Evolutionary conservation across 2,888 invertebrate genomes (phyloP).

Genomic region (Pharmacophagus antenor): DNA sequence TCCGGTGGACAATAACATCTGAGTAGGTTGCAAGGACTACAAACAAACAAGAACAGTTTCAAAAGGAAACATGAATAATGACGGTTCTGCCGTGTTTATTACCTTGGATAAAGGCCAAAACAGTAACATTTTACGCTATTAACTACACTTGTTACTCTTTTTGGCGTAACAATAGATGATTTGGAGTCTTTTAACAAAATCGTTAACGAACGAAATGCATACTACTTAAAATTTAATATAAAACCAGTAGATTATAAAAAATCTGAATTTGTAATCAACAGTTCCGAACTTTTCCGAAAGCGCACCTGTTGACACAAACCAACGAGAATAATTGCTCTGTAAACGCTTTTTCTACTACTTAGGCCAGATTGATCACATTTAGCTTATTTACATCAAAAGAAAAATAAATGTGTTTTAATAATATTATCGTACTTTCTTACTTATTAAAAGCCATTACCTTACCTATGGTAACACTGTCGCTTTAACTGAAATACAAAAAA

Average conservation of each 20-base stretch:
- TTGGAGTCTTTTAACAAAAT: slow-evolving; percentile 6
- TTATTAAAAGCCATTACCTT: too few relatives aligned
- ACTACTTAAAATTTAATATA: background rate
- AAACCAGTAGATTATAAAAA: background rate
- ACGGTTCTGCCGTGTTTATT: slow-evolving; percentile 22
- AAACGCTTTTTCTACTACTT: background rate
- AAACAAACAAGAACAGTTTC: slow-evolving; percentile 26
- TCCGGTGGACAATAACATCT: slow-evolving; percentile 13
- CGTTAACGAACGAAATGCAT: slow-evolving; percentile 13
- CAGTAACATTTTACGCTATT: slow-evolving; percentile 25
- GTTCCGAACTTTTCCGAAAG: background rate
- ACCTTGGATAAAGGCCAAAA: slow-evolving; percentile 27
- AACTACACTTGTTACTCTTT: slow-evolving; percentile 27
- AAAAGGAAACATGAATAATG: slow-evolving; percentile 21
- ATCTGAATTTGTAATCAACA: slow-evolving; percentile 5
- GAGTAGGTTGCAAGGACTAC: slow-evolving; percentile 6
- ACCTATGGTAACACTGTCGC: too few relatives aligned
- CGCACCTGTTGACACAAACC: background rate
- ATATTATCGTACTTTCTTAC: too few relatives aligned
- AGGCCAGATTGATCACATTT: background rate
- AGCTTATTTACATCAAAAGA: background rate
- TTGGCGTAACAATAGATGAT: slow-evolving; percentile 10
- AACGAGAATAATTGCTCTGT: background rate
- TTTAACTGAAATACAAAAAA: background rate
- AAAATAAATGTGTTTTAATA: too few relatives aligned